phyloP scores from a whole-genome alignment of 1,140 invertebrate species.

The Lysiphlebus fabarum region DNA sequence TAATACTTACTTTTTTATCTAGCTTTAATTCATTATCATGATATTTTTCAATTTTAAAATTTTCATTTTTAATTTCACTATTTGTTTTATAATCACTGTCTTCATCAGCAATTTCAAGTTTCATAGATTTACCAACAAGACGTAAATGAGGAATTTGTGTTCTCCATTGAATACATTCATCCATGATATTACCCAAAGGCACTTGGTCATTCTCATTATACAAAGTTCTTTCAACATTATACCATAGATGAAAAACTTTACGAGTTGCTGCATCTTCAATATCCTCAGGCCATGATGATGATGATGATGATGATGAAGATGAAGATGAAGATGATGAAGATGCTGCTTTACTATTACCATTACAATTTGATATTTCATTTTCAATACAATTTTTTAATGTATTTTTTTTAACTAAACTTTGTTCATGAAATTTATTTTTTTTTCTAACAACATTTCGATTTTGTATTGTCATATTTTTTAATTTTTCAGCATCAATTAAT shows the following conservation, averaged over 20 bases:
- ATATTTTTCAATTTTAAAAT: no score
- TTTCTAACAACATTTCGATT: conserved; percentile 20
- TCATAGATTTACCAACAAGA: conserved; percentile 36
- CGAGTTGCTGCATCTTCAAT: conserved; percentile 39
- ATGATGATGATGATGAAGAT: conserved; percentile 14
- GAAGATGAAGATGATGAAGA: conserved; percentile 20
- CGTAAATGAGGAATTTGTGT: conserved; percentile 45
- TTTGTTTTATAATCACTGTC: background rate
- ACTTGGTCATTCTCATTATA: conserved; percentile 38
- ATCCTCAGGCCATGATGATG: conserved; percentile 40
- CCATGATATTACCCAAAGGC: conserved; percentile 26
- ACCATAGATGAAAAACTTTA: conserved; percentile 44
- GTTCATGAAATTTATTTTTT: conserved; percentile 13
- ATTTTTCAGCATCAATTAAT: conserved; percentile 14
- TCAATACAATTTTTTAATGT: conserved; percentile 21
- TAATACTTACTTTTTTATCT: no score
- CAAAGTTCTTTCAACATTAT: conserved; percentile 40
- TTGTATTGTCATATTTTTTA: conserved; percentile 6
- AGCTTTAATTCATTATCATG: no score
- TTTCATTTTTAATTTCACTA: no score
- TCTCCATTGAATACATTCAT: conserved; percentile 49
- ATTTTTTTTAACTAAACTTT: conserved; percentile 17
- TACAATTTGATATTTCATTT: conserved; percentile 28
- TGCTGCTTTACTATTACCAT: conserved; percentile 31
- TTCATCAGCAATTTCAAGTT: conserved; percentile 13